Base-by-base conservation (phyloP, 2,113 vertebrate species). In the Catharus minimus region DNA sequence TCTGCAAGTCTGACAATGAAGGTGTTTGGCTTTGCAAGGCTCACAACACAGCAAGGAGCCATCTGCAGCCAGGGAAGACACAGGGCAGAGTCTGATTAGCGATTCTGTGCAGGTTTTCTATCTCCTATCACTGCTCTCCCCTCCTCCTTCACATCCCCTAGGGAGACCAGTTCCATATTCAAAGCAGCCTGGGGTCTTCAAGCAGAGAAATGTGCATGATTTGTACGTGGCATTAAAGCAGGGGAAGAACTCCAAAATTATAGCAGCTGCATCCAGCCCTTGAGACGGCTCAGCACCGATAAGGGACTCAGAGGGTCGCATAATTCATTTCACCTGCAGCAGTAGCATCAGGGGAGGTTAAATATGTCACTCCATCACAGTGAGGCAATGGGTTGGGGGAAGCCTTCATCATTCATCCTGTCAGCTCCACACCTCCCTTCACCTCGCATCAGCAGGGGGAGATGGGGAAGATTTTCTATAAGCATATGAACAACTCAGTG, bases 241-340 rank as follows among this genome's bases (percentile, higher is more conserved):
- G 62, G 68, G 87, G 88, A 66, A 92, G 83, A 95, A 86, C 80
- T 96, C 92, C 90, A 94, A 90, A 93, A 93, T 95, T 62, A 91
- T 9, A 92, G 92, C 96, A 95, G 94, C 96, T 97, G 95, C 87
- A 77, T 85, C 78, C 87, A 93, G 60, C 90, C 92, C 92, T 86
- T 73, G 90, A 96, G 95, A 95, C 56, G 8, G 82, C 82, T 68
- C 19, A 53, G 89, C 69, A 49, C 84, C 12, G 53, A 89, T 81
- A 92, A 94, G 94, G 85, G 94, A 95, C 44, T 87, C 55, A 27
- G 94, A 83, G 88, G 91, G 93, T 80, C 74, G 36, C 95, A 94
- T 97, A 92, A 97, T 95, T 97, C 95, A 97, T 96, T 96, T 96
- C 94, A 96, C 93, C 95, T 96, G 92, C 92, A 91, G 95, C 95